These are phyloP conservation scores for Microcebus tavaratra DNA, from an alignment of 2,113 vertebrate genomes.

Conservation along the genomic window DNA sequence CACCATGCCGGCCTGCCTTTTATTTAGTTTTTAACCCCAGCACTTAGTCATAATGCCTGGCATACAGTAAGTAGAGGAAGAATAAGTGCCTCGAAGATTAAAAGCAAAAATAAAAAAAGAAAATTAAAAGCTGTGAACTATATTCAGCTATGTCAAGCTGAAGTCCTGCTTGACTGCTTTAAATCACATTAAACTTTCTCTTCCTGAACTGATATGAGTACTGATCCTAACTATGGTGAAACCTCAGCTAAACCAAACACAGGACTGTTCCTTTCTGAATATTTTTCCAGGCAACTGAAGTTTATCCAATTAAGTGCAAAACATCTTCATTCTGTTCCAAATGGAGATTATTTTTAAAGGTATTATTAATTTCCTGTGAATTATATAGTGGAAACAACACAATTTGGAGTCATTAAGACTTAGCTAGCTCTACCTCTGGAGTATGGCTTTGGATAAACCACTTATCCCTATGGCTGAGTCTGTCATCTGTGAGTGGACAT, in stretches of 20 bases:
- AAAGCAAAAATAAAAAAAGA: background rate
- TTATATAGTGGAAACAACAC: background rate
- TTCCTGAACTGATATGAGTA: background rate
- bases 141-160: background rate
- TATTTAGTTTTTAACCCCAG: background rate
- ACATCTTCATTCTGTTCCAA: conserved; percentile 14
- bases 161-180: background rate
- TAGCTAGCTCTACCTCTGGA: background rate
- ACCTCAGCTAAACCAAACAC: background rate
- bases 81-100: conserved; percentile 25
- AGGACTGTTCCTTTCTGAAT: background rate
- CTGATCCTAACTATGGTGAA: background rate
- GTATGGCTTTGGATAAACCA: background rate
- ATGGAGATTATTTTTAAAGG: background rate
- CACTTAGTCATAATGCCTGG: conserved; percentile 1
- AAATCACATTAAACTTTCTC: background rate
- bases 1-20: background rate
- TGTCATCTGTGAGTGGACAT: background rate
- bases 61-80: background rate
- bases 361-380: background rate
- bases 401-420: background rate
- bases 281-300: background rate
- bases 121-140: background rate
- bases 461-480: background rate
- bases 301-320: background rate